Conservation (phyloP, 1,140 invertebrate genomes). For the Cardiocondyla obscurior region DNA sequence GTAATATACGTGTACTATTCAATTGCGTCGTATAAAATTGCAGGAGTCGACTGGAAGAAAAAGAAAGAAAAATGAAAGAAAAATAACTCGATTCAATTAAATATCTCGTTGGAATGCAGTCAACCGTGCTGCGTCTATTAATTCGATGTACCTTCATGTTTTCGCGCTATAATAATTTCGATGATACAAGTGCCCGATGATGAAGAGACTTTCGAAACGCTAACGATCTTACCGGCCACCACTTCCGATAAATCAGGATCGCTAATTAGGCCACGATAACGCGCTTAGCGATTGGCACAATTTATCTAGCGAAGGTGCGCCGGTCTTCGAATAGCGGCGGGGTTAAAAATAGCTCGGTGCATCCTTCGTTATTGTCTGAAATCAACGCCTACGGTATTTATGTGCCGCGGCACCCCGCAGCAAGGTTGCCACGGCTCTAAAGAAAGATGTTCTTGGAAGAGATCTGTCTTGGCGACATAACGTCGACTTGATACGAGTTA, state of each 20-base stretch:
- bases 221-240: slow-evolving; percentile 10
- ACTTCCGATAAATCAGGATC: slow-evolving; percentile 31
- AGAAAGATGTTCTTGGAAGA: slow-evolving; percentile 33
- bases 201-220: not conserved
- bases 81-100: not conserved
- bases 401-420: not conserved
- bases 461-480: not conserved
- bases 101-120: not conserved
- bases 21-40: not conserved
- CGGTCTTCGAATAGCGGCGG: not conserved
- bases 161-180: not conserved
- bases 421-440: slow-evolving; percentile 18
- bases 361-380: slow-evolving; percentile 39
- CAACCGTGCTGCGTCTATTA: not conserved
- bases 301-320: slow-evolving; percentile 8
- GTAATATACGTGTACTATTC: not conserved
- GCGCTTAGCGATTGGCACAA: not conserved
- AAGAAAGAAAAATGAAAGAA: too few species aligned
- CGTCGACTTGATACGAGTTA: not conserved
- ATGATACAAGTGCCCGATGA: not conserved
- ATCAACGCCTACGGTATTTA: slow-evolving; percentile 20
- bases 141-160: not conserved
- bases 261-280: slow-evolving; percentile 41
- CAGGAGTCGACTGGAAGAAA: not conserved
- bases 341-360: slow-evolving; percentile 5